Evolutionary conservation across 2,113 vertebrate genomes (phyloP), one percentile per base, ranked within the genome.

Genomic region (Anseranas semipalmata): DNA sequence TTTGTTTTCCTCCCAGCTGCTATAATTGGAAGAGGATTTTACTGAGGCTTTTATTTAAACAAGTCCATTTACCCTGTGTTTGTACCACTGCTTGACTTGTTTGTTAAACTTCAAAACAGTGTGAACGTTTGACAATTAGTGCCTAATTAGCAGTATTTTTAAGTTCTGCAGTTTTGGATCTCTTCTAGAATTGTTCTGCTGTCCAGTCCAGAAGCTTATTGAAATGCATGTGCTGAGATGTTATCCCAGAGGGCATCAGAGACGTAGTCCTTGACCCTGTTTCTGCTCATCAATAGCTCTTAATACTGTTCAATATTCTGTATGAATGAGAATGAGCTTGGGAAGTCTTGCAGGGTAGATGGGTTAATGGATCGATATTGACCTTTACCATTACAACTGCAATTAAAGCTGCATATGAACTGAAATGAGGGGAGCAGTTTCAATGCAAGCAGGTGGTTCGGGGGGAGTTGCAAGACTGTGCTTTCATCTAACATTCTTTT

Each of bases 351-450:
- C 55, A 62, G 82, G 75, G 67, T 83, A 27, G 82, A 32, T 83
- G 67, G 58, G 71, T 87, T 90, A 95, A 77, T 90, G 90, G 85
- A 94, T 96, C 95, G 58, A 95, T 97, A 74, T 12, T 55, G 92
- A 86, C 87, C 90, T 95, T 80, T 93, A 85, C 87, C 75, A 59
- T 55, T 89, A 83, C 76, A 96, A 77, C 55, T 46, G 63, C 93
- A 93, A 95, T 95, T 94, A 97, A 94, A 85, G 30, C 68, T 77
- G 46, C 12, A 8, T 50, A 89, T 94, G 87, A 94, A 94, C 86
- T 82, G 74, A 87, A 85, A 68, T 8, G 30, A 73, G 28, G n/a
- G 71, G 58, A 90, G 92, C 41, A 35, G 28, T 66, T 94, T 91
- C 0, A 5, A 41, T 65, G 66, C 28, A 74, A 90, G 60, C 52